Conservation (phyloP, 2,113 vertebrate genomes). For the Mus pahari region DNA sequence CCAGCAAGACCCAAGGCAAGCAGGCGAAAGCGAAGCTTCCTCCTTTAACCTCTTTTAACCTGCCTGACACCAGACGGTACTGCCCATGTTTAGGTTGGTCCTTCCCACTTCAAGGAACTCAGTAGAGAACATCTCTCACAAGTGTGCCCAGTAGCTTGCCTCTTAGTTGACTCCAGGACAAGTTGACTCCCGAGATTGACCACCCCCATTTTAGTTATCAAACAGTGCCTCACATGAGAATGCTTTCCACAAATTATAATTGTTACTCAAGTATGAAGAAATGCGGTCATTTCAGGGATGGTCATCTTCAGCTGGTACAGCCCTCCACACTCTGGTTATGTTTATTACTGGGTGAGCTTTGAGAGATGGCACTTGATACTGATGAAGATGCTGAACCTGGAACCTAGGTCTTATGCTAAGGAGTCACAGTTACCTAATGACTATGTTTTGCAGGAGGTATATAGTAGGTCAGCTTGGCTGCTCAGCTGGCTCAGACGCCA, state of each 20-base stretch:
- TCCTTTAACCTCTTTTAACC: not conserved
- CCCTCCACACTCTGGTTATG: not conserved
- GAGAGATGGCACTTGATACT: fast-evolving
- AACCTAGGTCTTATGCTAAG: not conserved
- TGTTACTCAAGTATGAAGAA: not conserved
- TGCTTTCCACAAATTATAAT: not conserved
- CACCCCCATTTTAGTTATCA: not conserved
- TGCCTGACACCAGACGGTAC: not conserved
- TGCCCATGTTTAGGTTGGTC: not conserved
- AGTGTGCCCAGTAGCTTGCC: not conserved
- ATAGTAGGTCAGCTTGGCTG: fast-evolving
- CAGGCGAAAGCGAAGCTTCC: not conserved
- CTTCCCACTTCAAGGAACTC: not conserved
- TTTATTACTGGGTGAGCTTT: not conserved
- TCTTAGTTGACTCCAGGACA: not conserved
- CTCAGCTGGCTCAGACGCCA: not conserved
- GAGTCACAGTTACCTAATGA: not conserved
- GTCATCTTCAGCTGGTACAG: not conserved
- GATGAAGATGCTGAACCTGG: not conserved
- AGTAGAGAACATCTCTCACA: not conserved
- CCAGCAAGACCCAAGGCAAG: not conserved
- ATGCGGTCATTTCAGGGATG: not conserved
- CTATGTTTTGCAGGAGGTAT: not conserved
- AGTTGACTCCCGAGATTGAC: not conserved
- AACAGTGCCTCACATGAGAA: not conserved